Evolutionary conservation across 2,797 vertebrate genomes (phyloP).

Genomic region (Eupleurogrammus muticus): DNA sequence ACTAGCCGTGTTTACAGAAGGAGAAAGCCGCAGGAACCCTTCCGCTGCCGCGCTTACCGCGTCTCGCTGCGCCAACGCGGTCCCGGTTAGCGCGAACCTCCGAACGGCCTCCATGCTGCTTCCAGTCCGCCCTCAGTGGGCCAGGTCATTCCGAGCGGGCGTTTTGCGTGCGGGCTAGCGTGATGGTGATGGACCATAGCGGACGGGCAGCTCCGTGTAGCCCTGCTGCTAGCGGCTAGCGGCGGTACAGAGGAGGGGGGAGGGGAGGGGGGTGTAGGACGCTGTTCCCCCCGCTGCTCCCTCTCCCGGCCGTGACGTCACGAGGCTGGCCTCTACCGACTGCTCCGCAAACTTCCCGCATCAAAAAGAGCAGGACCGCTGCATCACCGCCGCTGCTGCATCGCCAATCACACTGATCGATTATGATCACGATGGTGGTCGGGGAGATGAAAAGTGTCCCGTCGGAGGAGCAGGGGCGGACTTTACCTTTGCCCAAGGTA

Average conservation of each 20-base stretch:
- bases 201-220: slow-evolving; percentile 54
- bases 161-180: slow-evolving; percentile 7
- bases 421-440: background rate
- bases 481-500: too few relatives aligned
- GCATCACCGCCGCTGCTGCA: background rate
- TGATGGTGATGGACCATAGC: slow-evolving; percentile 47
- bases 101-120: slow-evolving; percentile 43
- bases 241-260: too few relatives aligned
- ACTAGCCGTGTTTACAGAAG: slow-evolving; percentile 54
- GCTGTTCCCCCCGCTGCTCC: slow-evolving; percentile 15
- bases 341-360: slow-evolving; percentile 58
- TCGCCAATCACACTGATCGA: background rate
- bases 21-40: slow-evolving; percentile 22
- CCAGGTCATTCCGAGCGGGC: slow-evolving; percentile 29
- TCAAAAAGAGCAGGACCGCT: slow-evolving; percentile 4
- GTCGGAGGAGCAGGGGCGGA: too few relatives aligned
- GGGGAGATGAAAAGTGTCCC: background rate
- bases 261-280: slow-evolving; percentile 23
- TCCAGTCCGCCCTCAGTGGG: background rate
- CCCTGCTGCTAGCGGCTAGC: slow-evolving; percentile 63
- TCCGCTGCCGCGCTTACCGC: slow-evolving; percentile 58
- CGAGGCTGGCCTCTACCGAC: slow-evolving; percentile 39
- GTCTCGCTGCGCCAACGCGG: slow-evolving; percentile 38
- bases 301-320: slow-evolving; percentile 62
- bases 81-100: slow-evolving; percentile 21